Conservation (phyloP, 2,888 invertebrate species). For the Orthonevra nobilis region DNA sequence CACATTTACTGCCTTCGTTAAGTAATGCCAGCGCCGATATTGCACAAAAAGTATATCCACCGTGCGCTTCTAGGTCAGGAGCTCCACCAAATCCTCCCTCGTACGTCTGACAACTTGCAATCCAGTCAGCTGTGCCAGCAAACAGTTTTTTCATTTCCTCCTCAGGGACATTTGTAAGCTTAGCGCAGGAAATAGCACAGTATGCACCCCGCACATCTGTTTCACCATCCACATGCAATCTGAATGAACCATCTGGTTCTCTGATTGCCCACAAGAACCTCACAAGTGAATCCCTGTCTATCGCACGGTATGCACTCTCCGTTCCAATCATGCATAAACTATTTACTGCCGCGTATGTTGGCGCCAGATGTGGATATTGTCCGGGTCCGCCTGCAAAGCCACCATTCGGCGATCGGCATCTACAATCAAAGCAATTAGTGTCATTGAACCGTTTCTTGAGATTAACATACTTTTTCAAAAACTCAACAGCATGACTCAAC, state of each 20-base stretch:
- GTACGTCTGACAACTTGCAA: conserved; percentile 97
- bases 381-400: conserved; percentile 97
- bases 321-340: conserved; percentile 94
- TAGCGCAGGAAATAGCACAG: conserved; percentile 95
- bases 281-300: conserved; percentile 87
- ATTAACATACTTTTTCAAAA: conserved; percentile 82
- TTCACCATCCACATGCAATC: conserved; percentile 95
- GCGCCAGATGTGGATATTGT: conserved; percentile 95
- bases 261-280: conserved; percentile 90
- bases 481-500: conserved; percentile 82
- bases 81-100: conserved; percentile 98
- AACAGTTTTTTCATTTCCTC: conserved; percentile 89
- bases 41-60: conserved; percentile 99
- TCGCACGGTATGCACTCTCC: conserved; percentile 91
- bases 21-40: conserved; percentile 93
- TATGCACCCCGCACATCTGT: conserved; percentile 97
- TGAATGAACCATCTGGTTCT: conserved; percentile 93
- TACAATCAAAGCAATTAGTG: conserved; percentile 48
- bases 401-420: conserved; percentile 82
- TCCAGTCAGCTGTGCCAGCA: conserved; percentile 94
- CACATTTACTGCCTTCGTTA: conserved; percentile 77
- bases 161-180: conserved; percentile 85
- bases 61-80: conserved; percentile 98
- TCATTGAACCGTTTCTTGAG: too few species aligned
- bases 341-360: conserved; percentile 98